Evolutionary conservation across 30 jellyfish, hydroid and myxozoan genomes (phyloP).

Genomic region (Rhopilema esculentum): DNA sequence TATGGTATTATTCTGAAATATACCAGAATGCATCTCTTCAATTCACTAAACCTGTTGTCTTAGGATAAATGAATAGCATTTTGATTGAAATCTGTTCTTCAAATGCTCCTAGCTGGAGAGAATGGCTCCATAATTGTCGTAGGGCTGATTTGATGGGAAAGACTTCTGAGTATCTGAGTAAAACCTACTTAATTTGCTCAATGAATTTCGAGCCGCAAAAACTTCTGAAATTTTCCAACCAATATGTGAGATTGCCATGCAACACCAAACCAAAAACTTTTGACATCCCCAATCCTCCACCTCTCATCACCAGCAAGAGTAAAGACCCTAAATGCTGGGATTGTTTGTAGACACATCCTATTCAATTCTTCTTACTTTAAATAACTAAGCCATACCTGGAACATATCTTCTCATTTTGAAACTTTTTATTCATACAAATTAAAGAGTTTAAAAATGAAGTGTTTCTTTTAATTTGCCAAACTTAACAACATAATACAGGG

Average conservation of each 20-base stretch:
- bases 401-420: background rate
- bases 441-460: too few species aligned
- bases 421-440: too few species aligned
- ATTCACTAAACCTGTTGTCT: too few species aligned
- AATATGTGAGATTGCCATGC: background rate
- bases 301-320: background rate
- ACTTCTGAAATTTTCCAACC: slow-evolving; percentile 5
- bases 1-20: too few species aligned
- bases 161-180: slow-evolving; percentile 31
- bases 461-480: too few species aligned
- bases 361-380: background rate
- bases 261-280: slow-evolving; percentile 1
- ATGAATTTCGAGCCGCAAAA: background rate
- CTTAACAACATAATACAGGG: too few species aligned
- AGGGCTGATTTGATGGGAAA: background rate
- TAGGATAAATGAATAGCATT: too few species aligned
- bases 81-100: background rate
- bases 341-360: background rate
- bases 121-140: background rate
- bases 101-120: background rate
- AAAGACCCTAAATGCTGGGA: background rate
- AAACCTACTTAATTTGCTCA: slow-evolving; percentile 17
- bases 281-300: slow-evolving; percentile 16
- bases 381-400: background rate
- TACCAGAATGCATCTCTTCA: too few species aligned